These are phyloP conservation scores for Hymenopus coronatus DNA, from an alignment of 2,888 invertebrate species.

Conservation along the genomic window DNA sequence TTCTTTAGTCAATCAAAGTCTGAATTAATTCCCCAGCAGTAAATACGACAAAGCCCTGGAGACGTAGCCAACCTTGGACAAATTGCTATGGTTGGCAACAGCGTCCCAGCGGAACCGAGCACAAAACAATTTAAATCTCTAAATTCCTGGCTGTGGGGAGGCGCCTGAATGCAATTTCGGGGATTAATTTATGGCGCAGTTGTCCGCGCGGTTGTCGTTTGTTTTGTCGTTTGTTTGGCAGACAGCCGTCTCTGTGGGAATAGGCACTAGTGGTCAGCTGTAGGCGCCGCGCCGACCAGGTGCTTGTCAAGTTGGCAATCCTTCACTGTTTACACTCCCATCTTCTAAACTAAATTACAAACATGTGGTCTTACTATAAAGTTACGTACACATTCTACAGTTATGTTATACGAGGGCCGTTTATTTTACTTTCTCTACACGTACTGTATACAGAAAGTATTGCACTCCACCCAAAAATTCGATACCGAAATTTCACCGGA, in stretches of 20 bases:
- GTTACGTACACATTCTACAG: too few relatives aligned
- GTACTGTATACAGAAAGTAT: too few relatives aligned
- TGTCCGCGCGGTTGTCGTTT: neutral
- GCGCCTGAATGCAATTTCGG: neutral
- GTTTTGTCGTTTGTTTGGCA: neutral
- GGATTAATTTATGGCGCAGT: neutral
- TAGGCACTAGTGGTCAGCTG: neutral
- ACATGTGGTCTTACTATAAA: too few relatives aligned
- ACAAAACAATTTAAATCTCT: neutral
- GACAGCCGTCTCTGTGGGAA: neutral
- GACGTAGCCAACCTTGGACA: neutral
- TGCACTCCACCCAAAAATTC: too few relatives aligned
- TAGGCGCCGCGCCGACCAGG: neutral
- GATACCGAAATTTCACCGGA: too few relatives aligned
- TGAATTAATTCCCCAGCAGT: neutral
- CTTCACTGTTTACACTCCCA: too few relatives aligned
- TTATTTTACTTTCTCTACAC: too few relatives aligned
- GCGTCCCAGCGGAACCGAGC: neutral
- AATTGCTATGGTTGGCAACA: neutral
- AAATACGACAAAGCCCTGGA: neutral
- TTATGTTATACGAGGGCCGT: too few relatives aligned
- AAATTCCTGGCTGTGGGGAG: neutral
- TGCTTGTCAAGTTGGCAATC: too few relatives aligned
- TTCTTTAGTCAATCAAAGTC: neutral
- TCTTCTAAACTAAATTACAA: too few relatives aligned